phyloP scores from a whole-genome alignment of 2,888 invertebrate species.

The Xestia xanthographa region DNA sequence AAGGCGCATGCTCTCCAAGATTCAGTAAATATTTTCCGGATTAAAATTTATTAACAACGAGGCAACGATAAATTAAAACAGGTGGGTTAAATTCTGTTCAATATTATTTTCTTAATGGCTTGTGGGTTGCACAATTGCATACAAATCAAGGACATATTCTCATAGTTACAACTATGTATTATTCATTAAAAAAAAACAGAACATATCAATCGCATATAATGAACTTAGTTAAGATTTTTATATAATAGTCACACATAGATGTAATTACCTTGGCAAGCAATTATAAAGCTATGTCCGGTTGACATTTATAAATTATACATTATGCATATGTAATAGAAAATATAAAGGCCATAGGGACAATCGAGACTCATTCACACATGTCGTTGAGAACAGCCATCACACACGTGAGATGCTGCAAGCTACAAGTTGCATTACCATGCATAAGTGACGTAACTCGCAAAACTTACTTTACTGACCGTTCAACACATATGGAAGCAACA shows the following conservation, averaged over 20 bases:
- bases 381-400: not conserved
- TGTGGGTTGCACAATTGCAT: not conserved
- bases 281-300: conserved; percentile 43
- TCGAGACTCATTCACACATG: conserved; percentile 33
- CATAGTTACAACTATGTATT: not conserved
- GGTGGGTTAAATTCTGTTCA: not conserved
- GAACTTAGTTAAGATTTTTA: conserved; percentile 34
- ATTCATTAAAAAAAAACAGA: conserved; percentile 10
- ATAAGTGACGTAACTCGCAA: conserved; percentile 19
- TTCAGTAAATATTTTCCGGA: not conserved
- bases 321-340: conserved; percentile 23
- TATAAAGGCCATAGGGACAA: conserved; percentile 29
- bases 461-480: conserved; percentile 36
- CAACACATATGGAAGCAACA: conserved; percentile 37
- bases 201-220: conserved; percentile 41
- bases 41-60: not conserved
- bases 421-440: conserved; percentile 28
- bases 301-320: conserved; percentile 50
- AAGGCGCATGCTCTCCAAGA: not conserved
- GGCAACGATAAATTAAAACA: not conserved
- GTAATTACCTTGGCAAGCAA: conserved; percentile 27
- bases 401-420: conserved; percentile 6
- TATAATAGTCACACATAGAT: conserved; percentile 41
- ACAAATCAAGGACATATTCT: not conserved
- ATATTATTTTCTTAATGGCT: conserved; percentile 1